phyloP scores from a whole-genome alignment of 2,797 vertebrate species.

The Acrossocheilus wenchowensis region DNA sequence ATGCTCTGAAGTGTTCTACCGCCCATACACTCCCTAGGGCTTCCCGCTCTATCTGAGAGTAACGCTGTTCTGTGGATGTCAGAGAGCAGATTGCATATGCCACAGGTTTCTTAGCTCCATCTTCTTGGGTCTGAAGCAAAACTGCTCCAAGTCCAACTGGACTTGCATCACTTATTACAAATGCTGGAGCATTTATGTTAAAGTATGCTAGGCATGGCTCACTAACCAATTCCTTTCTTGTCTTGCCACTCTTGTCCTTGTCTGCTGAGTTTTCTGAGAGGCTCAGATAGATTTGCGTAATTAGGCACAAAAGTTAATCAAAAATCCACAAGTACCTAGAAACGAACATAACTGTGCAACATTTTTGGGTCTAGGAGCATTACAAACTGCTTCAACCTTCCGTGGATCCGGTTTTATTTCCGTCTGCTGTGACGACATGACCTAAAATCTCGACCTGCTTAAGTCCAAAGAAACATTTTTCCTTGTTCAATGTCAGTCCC shows the following conservation, averaged over 20 bases:
- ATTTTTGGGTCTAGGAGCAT: constrained; percentile 41
- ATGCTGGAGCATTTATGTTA: not conserved
- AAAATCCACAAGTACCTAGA: constrained; percentile 43
- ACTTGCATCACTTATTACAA: too few species aligned
- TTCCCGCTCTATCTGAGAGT: constrained; percentile 52
- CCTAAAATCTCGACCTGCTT: not conserved
- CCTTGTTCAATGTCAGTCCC: too few species aligned
- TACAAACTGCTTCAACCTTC: constrained; percentile 38
- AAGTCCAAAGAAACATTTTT: too few species aligned
- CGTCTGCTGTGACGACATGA: constrained; percentile 34
- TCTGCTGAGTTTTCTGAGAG: constrained; percentile 29
- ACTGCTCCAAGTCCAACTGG: not conserved
- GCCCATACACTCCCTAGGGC: constrained; percentile 53
- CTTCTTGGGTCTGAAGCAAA: constrained; percentile 23
- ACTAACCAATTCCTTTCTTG: not conserved
- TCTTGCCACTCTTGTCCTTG: constrained; percentile 32
- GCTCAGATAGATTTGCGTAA: constrained; percentile 39
- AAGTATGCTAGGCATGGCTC: constrained; percentile 25
- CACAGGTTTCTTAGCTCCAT: constrained; percentile 25
- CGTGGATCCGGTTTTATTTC: constrained; percentile 42
- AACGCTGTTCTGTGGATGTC: constrained; percentile 36
- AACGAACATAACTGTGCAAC: constrained; percentile 24
- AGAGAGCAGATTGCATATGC: constrained; percentile 34
- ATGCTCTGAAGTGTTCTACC: constrained; percentile 30
- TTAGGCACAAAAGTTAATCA: constrained; percentile 17